phyloP scores from a whole-genome alignment of 2,113 vertebrate species.

The Myrmecobius fasciatus region DNA sequence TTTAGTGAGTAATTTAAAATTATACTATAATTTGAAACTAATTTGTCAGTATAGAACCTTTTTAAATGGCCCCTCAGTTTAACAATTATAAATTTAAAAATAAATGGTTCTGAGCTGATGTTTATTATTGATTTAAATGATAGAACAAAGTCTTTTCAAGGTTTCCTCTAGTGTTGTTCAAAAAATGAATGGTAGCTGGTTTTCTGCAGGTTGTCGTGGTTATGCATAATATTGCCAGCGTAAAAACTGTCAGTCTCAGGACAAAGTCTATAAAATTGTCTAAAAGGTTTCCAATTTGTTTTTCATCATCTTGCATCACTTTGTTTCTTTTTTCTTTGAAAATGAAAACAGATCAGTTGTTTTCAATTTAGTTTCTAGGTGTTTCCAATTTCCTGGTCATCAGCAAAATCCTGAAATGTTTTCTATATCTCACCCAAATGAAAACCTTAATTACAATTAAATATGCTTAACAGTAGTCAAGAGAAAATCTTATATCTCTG shows the following conservation, averaged over 20 bases:
- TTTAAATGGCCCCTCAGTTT: conserved; percentile 64
- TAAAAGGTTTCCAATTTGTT: conserved; percentile 69
- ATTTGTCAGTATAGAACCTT: conserved; percentile 57
- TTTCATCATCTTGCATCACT: conserved; percentile 78
- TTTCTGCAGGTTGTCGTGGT: conserved; percentile 76
- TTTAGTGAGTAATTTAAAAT: conserved; percentile 64
- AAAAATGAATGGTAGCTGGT: conserved; percentile 75
- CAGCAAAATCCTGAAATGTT: conserved; percentile 62
- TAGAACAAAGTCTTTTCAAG: conserved; percentile 64
- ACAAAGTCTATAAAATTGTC: conserved; percentile 71
- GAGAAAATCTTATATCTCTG: conserved; percentile 72
- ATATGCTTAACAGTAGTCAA: conserved; percentile 74
- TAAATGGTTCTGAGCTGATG: conserved; percentile 58
- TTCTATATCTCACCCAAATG: conserved; percentile 77
- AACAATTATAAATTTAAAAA: conserved; percentile 58
- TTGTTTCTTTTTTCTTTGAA: conserved; percentile 77
- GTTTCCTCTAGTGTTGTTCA: conserved; percentile 64
- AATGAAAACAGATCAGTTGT: conserved; percentile 71
- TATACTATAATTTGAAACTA: conserved; percentile 52
- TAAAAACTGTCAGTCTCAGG: conserved; percentile 71
- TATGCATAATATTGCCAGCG: conserved; percentile 69
- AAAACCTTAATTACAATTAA: conserved; percentile 77
- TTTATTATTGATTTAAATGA: conserved; percentile 74
- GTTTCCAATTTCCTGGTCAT: conserved; percentile 72
- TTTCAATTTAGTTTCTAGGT: conserved; percentile 81